Base-by-base conservation (phyloP, 2,113 vertebrate genomes). In the Thalassarche chlororhynchos region DNA sequence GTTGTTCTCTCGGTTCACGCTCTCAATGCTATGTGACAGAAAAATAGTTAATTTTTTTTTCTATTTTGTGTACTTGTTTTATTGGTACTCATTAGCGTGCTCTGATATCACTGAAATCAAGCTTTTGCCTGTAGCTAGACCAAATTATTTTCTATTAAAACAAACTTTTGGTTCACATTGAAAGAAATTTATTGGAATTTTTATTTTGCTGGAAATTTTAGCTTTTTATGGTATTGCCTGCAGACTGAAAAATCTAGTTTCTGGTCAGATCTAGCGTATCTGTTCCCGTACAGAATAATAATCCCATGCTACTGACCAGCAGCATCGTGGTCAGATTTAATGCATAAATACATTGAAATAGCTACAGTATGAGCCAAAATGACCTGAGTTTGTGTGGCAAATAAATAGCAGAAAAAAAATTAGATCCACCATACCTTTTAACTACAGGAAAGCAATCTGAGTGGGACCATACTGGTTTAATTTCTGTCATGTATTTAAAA, bases 341-440 rank as follows among this genome's bases (percentile, higher is more conserved):
- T 11, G n/a, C 60, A 74, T 31, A 61, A 61, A 83, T 85, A 10
- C n/a, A 68, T 44, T 40, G 11, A 88, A 94, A 83, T 4, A 66
- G 40, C 79, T 93, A 52, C 54, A 89, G 25, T 17, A 75, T 49
- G 80, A 96, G 89, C 96, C 91, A 92, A 94, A 97, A 80, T 81
- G 89, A 91, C 74, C 87, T 71, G 78, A 87, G 81, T 89, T 96
- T 76, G 44, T 97, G 87, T 75, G 91, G 84, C 86, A 96, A 97
- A 95, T 23, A 49, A 55, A 92, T 47, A 95, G 79, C 57, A 18
- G 71, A 71, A 97, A 93, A 34, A 17, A 97, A 96, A 91, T 66
- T 64, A 61, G 74, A 94, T 94, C 87, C 32, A 24, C 87, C 88
- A 19, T 71, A 44, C 79, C 12, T 71, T 96, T 95, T 68, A 93